Conservation (phyloP, 2,888 invertebrate genomes). For the Odontomyia ornata region DNA sequence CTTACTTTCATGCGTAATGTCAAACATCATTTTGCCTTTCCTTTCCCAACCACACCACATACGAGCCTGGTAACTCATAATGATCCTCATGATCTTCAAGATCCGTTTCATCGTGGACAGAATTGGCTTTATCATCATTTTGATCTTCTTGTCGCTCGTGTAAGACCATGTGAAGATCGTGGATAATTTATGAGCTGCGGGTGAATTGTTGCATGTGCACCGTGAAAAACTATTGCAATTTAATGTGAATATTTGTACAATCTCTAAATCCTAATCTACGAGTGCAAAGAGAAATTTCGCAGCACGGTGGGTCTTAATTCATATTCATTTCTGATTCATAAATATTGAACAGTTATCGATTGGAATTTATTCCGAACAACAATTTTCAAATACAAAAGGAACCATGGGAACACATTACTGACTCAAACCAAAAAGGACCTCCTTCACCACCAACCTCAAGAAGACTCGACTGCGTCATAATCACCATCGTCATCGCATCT, state of each 20-base stretch:
- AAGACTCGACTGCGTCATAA: neutral
- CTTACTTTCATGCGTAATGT: conserved; percentile 40
- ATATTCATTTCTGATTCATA: neutral
- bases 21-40: conserved; percentile 14
- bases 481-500: neutral
- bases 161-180: conserved; percentile 29
- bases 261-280: neutral
- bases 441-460: neutral
- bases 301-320: neutral
- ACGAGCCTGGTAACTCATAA: neutral
- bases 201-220: conserved; percentile 41
- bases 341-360: no score
- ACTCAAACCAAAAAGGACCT: neutral
- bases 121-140: conserved; percentile 6
- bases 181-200: conserved; percentile 44
- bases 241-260: conserved; percentile 1
- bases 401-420: no score
- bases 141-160: conserved; percentile 1
- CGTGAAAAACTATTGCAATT: neutral
- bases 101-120: neutral
- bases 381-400: no score
- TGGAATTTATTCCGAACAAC: no score
- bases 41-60: neutral
- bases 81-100: conserved; percentile 22
- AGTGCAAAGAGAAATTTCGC: neutral